Conservation (phyloP, 2,888 invertebrate species). For the Mythimna ferrago region DNA sequence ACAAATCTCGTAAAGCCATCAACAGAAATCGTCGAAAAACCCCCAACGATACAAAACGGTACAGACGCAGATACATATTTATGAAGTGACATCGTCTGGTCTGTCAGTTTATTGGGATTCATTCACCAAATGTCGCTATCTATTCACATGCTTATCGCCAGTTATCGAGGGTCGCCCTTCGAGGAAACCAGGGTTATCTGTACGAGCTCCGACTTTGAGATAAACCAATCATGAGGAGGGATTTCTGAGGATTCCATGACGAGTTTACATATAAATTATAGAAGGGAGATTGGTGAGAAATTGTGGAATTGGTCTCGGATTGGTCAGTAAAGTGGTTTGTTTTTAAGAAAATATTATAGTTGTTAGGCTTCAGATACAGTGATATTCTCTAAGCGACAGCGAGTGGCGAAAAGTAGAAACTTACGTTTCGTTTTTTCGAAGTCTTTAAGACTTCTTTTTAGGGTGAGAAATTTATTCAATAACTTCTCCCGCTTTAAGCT, state of each 20-base stretch:
- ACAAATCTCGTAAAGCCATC: constrained; percentile 39
- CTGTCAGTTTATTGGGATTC: constrained; percentile 45
- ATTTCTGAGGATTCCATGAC: constrained; percentile 60
- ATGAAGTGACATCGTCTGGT: constrained; percentile 63
- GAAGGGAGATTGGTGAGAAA: constrained; percentile 20
- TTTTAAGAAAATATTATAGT: background rate
- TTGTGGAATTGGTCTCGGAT: constrained; percentile 15
- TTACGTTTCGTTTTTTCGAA: background rate
- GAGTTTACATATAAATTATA: constrained; percentile 53
- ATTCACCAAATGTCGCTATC: constrained; percentile 71
- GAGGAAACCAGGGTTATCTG: constrained; percentile 78
- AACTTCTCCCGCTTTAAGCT: too few relatives aligned
- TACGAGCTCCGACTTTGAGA: constrained; percentile 60
- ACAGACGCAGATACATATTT: constrained; percentile 65
- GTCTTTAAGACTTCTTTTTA: background rate
- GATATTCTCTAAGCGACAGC: background rate
- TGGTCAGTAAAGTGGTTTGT: background rate
- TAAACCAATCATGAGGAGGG: constrained; percentile 64
- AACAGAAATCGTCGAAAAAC: constrained; percentile 43
- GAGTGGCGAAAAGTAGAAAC: background rate
- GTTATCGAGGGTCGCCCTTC: constrained; percentile 77
- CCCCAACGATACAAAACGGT: constrained; percentile 38
- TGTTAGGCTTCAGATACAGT: background rate
- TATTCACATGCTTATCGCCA: constrained; percentile 71
- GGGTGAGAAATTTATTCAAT: background rate